phyloP scores from a whole-genome alignment of 2,797 vertebrate species.

The Halcyon leucocephala region DNA sequence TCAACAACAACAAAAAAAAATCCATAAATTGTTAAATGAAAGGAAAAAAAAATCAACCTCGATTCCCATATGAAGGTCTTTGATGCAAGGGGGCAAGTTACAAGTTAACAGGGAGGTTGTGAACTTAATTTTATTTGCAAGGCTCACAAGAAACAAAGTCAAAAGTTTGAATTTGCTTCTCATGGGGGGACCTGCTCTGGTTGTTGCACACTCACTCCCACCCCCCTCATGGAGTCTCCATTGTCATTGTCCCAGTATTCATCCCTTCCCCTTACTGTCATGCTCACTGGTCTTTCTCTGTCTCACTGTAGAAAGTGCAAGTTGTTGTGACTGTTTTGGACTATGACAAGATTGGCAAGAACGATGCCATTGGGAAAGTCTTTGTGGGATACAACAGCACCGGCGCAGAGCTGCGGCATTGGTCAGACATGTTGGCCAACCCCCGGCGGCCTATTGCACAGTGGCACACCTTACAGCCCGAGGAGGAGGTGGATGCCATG shows the following conservation, averaged over 20 bases:
- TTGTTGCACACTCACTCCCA: neutral
- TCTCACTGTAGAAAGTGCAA: constrained; percentile 94
- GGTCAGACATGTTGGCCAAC: constrained; percentile 99
- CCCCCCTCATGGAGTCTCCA: neutral
- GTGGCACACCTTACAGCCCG: constrained; percentile 97
- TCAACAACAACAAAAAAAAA: neutral
- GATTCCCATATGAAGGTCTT: neutral
- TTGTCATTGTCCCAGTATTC: neutral
- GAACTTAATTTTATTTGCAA: neutral
- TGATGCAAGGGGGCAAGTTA: neutral
- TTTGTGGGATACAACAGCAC: constrained; percentile 99
- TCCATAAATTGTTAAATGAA: neutral
- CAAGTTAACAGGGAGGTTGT: neutral
- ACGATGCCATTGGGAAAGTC: constrained; percentile 98
- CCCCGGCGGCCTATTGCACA: constrained; percentile 98
- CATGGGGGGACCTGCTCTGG: neutral
- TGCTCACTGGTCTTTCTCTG: neutral
- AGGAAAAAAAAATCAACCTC: neutral
- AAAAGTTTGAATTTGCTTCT: neutral
- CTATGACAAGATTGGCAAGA: constrained; percentile 99
- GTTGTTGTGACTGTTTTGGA: constrained; percentile 99
- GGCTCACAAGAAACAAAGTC: neutral
- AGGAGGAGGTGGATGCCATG: constrained; percentile 98
- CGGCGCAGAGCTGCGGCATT: constrained; percentile 97
- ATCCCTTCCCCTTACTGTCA: neutral